These are phyloP conservation scores for Misgurnus anguillicaudatus DNA, from an alignment of 2,113 vertebrate species.

Conservation along the genomic window DNA sequence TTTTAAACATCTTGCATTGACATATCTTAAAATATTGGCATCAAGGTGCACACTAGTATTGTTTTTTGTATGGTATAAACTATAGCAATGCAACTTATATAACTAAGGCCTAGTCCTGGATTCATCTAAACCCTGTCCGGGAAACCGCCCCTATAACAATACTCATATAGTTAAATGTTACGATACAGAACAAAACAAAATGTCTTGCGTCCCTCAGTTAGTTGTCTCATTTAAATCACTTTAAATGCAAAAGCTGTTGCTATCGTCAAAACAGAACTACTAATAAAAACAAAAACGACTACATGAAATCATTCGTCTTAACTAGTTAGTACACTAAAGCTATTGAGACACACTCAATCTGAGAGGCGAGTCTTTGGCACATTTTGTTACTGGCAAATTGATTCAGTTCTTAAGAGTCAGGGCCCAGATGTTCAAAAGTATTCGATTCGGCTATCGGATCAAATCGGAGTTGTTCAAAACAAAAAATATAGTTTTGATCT, in stretches of 20 bases:
- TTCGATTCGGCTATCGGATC: no score
- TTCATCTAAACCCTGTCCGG: no score
- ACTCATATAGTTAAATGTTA: conserved; percentile 4
- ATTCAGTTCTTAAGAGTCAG: conserved; percentile 53
- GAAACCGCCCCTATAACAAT: no score
- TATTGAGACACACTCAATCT: neutral
- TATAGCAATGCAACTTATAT: no score
- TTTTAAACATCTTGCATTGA: no score
- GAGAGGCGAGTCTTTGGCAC: conserved; percentile 73
- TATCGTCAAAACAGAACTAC: conserved; percentile 11
- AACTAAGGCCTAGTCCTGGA: no score
- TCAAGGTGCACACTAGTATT: no score
- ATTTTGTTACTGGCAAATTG: conserved; percentile 57
- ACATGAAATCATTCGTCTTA: neutral
- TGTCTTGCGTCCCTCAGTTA: neutral
- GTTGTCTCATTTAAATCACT: neutral
- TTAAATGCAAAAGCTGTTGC: conserved; percentile 16
- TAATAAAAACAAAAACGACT: neutral
- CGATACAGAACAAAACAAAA: conserved; percentile 21
- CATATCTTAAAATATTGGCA: no score
- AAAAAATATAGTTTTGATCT: no score
- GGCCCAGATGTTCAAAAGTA: no score
- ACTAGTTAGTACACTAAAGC: neutral
- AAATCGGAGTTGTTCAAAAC: no score
- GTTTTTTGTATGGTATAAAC: no score